Base-by-base conservation (phyloP, 2,888 invertebrate species). In the Augiades crinisus region DNA sequence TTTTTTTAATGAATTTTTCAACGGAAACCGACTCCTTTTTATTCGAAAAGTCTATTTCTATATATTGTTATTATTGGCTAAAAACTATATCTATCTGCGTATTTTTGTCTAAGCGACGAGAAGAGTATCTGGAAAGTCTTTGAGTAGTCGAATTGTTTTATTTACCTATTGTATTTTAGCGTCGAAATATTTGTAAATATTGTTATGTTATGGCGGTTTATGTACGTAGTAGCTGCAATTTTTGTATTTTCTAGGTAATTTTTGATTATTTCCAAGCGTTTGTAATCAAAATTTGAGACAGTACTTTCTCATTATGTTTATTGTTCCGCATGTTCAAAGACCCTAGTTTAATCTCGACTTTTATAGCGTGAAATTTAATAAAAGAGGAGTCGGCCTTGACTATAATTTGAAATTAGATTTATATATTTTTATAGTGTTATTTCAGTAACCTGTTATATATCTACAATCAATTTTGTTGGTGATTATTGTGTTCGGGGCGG, bases 341-440 rank as follows among this genome's bases (percentile, higher is more conserved):
- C 46, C 55, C 58, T 61, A 56, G 64, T 53, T 17, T 56, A 52
- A 51, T 57, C 47, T 58, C 63, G 64, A 45, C 54, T 57, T 50
- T 47, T 19, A n/a, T 43, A 40, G 40, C 31, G 53, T 34, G 22
- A 36, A 47, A 51, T 49, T 41, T 19, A n/a, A n/a, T n/a, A 50
- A 41, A 47, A 46, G 47, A 50, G 68, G 72, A 67, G 78, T 72
- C 73, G 68, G 70, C 54, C 58, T 63, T 67, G 68, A 68, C 67
- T 77, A 70, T 71, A 58, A 70, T 85, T 85, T 82, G 70, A 83
- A 81, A 83, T 85, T 80, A 83, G 80, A 85, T 78, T 82, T 82
- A 84, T 86, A 87, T 88, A 87, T 88, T 86, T 87, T 87, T 84
- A 85, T 88, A 88, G 79, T 72, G 81, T 88, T 86, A 72, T 86